Evolutionary conservation across 1,140 invertebrate genomes (phyloP).

Genomic region (Vanessa tameamea): DNA sequence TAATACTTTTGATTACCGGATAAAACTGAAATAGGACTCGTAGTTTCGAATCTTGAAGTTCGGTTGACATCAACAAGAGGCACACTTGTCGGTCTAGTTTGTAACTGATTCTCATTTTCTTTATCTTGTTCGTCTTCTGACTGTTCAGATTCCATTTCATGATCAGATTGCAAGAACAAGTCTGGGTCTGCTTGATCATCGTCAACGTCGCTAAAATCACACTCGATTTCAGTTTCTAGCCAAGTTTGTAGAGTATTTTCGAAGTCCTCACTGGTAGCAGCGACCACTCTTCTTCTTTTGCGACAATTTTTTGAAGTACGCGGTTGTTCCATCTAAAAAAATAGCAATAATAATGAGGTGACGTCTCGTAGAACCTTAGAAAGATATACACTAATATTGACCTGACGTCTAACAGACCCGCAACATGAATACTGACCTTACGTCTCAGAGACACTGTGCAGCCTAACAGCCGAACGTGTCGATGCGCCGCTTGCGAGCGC

Average conservation of each 20-base stretch:
- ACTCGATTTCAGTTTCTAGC: slow-evolving; percentile 36
- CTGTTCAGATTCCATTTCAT: slow-evolving; percentile 2
- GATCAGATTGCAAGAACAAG: background rate
- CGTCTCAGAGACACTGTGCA: slow-evolving; percentile 29
- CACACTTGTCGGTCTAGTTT: background rate
- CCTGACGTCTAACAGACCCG: slow-evolving; percentile 33
- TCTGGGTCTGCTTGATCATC: slow-evolving; percentile 36
- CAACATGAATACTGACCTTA: slow-evolving; percentile 38
- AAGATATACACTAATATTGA: slow-evolving; percentile 38
- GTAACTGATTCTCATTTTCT: slow-evolving; percentile 20
- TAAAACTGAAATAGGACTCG: background rate
- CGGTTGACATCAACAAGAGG: slow-evolving; percentile 33
- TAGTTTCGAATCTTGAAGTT: slow-evolving; percentile 26
- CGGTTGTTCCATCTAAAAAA: slow-evolving; percentile 37
- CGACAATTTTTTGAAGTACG: slow-evolving; percentile 23
- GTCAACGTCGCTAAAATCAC: slow-evolving; percentile 42
- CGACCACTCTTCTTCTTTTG: slow-evolving; percentile 33
- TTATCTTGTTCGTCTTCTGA: slow-evolving; percentile 14
- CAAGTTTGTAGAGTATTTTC: slow-evolving; percentile 34
- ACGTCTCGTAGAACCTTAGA: slow-evolving; percentile 37
- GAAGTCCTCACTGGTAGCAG: slow-evolving; percentile 29
- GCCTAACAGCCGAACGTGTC: slow-evolving; percentile 26
- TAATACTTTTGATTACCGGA: background rate
- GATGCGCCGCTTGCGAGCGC: background rate
- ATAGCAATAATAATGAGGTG: slow-evolving; percentile 34